Base-by-base conservation (phyloP, 2,888 invertebrate species). In the Prionchulus punctatus region DNA sequence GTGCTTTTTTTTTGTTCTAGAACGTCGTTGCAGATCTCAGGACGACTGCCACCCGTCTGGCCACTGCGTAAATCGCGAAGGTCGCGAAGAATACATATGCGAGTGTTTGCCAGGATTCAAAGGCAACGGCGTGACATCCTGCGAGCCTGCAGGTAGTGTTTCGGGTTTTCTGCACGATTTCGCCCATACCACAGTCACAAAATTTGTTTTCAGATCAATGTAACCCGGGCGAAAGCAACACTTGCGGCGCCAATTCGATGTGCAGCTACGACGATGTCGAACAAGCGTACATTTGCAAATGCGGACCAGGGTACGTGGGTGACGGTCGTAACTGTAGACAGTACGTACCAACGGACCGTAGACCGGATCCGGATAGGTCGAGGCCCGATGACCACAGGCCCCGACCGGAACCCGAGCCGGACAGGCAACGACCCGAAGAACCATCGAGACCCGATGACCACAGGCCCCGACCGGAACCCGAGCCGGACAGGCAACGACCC, bases 241-340 rank as follows among this genome's bases (percentile, higher is more conserved):
- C 45, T 25, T 70, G 68, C 59, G 60, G 60, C 47, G 62, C 62
- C 48, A 63, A 69, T 53, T 59, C 67, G 12, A 61, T 73, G 59
- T 75, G 75, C 42, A 63, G 64, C 3, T 75, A 71, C 60, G 65
- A 65, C 51, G 63, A 63, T 23, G 58, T 66, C 7, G 63, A 66
- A 36, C 66, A 68, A 28, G 70, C 68, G 0, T 70, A 71, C 57
- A 64, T 66, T 1, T 83, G 83, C 66, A 78, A 77, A 73, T 83
- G 84, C 70, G 76, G 77, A 2, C 61, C 64, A 30, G 80, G 79
- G 21, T 81, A 76, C 70, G 67, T 70, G n/a, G 75, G 74, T 28
- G 72, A 75, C 60, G 74, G 72, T 1, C 62, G 65, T 23, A 64
- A 64, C 7, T 76, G 74, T 58, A 59, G 52, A 60, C 57, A 49